These are phyloP conservation scores for Laodelphax striatellus DNA, from an alignment of 1,140 invertebrate species.

Conservation along the genomic window DNA sequence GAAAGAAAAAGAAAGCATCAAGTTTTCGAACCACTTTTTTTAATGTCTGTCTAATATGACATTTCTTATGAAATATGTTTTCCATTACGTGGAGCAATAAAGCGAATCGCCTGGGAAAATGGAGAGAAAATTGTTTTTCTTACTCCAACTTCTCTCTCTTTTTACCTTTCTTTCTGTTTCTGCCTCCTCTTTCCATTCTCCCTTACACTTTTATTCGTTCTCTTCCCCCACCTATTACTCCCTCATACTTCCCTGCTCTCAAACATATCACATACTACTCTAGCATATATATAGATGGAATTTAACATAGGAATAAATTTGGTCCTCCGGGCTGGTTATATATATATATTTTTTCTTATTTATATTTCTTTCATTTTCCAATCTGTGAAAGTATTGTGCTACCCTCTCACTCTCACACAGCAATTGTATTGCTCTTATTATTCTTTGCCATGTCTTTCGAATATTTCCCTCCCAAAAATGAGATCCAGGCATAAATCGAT, in stretches of 20 bases:
- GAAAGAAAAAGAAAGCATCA: background rate
- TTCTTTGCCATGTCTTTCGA: too few relatives aligned
- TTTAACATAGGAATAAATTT: too few relatives aligned
- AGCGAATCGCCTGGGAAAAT: conserved; percentile 11
- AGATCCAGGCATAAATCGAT: background rate
- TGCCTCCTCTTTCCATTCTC: background rate
- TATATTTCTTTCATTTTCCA: too few relatives aligned
- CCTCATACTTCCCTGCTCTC: too few relatives aligned
- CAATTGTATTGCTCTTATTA: too few relatives aligned
- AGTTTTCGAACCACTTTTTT: conserved; percentile 5
- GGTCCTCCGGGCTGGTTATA: too few relatives aligned
- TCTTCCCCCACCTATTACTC: too few relatives aligned
- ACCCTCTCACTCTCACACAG: background rate
- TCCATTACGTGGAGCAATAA: conserved; percentile 15
- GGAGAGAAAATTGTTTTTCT: conserved; percentile 15
- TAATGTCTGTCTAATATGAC: conserved; percentile 16
- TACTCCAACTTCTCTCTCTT: background rate
- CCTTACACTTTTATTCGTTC: background rate
- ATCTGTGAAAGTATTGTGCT: too few relatives aligned
- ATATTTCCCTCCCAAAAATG: background rate
- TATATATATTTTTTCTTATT: too few relatives aligned
- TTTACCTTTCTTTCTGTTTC: background rate
- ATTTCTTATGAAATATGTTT: conserved; percentile 16
- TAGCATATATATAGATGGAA: too few relatives aligned
- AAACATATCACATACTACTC: too few relatives aligned